These are phyloP conservation scores for Salvator merianae DNA, from an alignment of 2,113 vertebrate species.

Conservation along the genomic window DNA sequence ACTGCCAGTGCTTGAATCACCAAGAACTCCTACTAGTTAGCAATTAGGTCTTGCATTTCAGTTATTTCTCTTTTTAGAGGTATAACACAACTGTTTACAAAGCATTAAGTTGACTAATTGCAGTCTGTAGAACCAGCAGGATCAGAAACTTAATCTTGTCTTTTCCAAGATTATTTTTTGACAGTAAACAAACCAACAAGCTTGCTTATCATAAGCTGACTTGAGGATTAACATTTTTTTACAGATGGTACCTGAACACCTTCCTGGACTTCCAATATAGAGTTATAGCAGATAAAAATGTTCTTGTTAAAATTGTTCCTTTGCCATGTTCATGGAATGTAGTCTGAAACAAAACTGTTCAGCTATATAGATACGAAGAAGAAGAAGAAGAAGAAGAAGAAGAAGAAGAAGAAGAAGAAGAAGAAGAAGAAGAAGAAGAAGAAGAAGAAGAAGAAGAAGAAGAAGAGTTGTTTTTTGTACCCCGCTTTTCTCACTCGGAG, in stretches of 20 bases:
- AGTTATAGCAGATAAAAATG: neutral
- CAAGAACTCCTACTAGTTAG: rapidly evolving
- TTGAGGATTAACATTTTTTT: neutral
- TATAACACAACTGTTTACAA: constrained; percentile 1
- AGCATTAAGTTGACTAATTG: neutral
- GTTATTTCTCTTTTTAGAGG: constrained; percentile 3
- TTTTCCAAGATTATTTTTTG: neutral
- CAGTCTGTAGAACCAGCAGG: neutral
- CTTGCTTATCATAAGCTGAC: neutral
- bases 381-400: too few relatives aligned
- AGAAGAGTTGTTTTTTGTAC: too few relatives aligned
- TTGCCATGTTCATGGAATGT: neutral
- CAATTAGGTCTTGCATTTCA: constrained; percentile 4
- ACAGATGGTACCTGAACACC: neutral
- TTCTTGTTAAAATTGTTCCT: neutral
- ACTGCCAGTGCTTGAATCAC: neutral
- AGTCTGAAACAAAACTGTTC: too few relatives aligned
- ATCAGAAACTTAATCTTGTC: neutral
- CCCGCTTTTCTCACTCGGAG: too few relatives aligned
- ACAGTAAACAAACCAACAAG: neutral
- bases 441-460: too few relatives aligned
- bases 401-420: too few relatives aligned
- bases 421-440: too few relatives aligned
- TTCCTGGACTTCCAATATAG: neutral
- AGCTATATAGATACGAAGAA: too few relatives aligned